Evolutionary conservation across 2,113 vertebrate species (phyloP).

Genomic region (Serilophus lunatus): DNA sequence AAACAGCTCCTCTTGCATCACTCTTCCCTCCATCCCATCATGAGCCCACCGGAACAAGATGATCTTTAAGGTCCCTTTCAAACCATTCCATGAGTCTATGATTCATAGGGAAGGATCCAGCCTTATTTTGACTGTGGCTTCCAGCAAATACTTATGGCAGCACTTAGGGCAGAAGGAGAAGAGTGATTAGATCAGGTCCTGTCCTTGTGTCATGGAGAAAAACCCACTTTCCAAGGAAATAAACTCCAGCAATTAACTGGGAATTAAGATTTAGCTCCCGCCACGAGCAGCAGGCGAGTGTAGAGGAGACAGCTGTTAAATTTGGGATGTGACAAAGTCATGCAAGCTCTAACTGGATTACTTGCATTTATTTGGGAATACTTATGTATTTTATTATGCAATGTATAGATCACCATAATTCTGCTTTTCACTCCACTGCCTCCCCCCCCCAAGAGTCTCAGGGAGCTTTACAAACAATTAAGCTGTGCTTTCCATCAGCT

Average conservation of each 20-base stretch:
- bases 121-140: not conserved
- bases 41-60: not conserved
- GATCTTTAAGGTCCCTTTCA: not conserved
- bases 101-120: not conserved
- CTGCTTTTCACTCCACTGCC: not conserved
- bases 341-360: conserved; percentile 36
- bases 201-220: not conserved
- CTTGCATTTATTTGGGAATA: conserved; percentile 41
- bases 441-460: not conserved
- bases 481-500: not conserved
- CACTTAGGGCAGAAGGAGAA: not conserved
- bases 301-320: conserved; percentile 46
- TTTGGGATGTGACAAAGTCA: conserved; percentile 18
- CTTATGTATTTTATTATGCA: conserved; percentile 42
- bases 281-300: not conserved
- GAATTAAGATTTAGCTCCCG: conserved; percentile 16
- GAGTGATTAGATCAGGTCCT: not conserved
- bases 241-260: conserved; percentile 29
- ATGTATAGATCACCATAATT: conserved; percentile 31
- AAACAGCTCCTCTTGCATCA: conserved; percentile 11
- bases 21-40: not conserved
- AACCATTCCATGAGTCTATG: not conserved
- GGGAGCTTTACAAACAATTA: conserved; percentile 17
- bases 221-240: not conserved
- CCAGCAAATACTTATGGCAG: not conserved